Percentiles rank a stretch among this genome's conserved stretches.
These are phyloP conservation scores for Tonatia bakeri DNA, from an alignment of 2,113 vertebrate species.

Conservation along the genomic window DNA sequence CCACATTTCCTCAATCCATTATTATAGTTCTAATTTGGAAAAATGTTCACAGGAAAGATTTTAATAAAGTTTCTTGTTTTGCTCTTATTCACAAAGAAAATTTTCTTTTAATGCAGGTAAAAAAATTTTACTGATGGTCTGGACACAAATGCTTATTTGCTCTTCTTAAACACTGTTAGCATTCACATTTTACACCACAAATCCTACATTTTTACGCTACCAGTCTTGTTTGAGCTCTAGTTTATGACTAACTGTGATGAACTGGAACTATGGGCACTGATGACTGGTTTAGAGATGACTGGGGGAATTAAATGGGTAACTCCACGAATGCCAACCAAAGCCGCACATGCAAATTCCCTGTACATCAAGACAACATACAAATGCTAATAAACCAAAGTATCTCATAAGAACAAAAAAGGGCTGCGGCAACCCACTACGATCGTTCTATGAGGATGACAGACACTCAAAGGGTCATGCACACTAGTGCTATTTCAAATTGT, in stretches of 20 bases:
- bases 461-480: neutral
- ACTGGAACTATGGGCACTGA: slow-evolving; percentile 18
- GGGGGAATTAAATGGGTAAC: slow-evolving; percentile 35
- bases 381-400: slow-evolving; percentile 58
- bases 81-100: slow-evolving; percentile 65
- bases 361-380: slow-evolving; percentile 51
- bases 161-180: neutral
- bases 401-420: slow-evolving; percentile 30
- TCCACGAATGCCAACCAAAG: slow-evolving; percentile 55
- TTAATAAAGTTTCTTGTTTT: slow-evolving; percentile 47
- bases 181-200: neutral
- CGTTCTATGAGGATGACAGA: neutral
- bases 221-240: neutral
- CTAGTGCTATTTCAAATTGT: slow-evolving; percentile 22
- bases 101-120: slow-evolving; percentile 9
- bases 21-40: slow-evolving; percentile 33
- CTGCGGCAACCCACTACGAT: neutral
- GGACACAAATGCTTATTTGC: slow-evolving; percentile 42
- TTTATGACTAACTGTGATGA: neutral
- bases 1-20: neutral
- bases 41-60: slow-evolving; percentile 47
- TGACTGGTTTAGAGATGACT: slow-evolving; percentile 19
- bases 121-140: slow-evolving; percentile 3
- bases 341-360: slow-evolving; percentile 63
- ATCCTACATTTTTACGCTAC: neutral